phyloP scores from a whole-genome alignment of 2,797 vertebrate genomes.

The Carcharodon carcharias region DNA sequence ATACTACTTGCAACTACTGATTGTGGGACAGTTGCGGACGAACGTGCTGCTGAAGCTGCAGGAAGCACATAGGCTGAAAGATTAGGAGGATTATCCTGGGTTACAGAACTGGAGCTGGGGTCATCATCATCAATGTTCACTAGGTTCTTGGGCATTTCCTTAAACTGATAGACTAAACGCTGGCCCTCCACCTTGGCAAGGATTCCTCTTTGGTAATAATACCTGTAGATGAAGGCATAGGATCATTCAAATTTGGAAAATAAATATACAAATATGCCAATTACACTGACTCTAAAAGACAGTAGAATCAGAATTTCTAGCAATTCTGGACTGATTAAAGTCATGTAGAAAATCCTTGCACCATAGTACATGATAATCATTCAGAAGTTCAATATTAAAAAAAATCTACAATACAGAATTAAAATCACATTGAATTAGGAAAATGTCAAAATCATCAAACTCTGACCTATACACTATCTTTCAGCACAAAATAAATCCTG shows the following conservation, averaged over 20 bases:
- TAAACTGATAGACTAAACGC: slow-evolving; percentile 93
- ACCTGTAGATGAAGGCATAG: slow-evolving; percentile 57
- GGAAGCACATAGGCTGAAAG: background rate
- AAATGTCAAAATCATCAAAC: background rate
- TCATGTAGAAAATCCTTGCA: background rate
- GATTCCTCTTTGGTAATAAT: slow-evolving; percentile 98
- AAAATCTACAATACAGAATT: background rate
- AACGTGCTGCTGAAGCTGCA: background rate
- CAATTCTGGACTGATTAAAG: background rate
- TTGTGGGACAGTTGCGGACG: background rate
- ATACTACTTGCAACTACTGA: slow-evolving; percentile 48
- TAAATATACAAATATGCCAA: background rate
- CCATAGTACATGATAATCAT: background rate
- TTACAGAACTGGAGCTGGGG: slow-evolving; percentile 64
- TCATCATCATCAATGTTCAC: slow-evolving; percentile 82
- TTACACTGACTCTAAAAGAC: background rate
- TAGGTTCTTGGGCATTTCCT: slow-evolving; percentile 90
- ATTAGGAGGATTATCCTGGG: slow-evolving; percentile 48
- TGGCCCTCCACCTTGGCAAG: slow-evolving; percentile 97
- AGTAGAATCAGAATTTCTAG: background rate
- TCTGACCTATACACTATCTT: background rate
- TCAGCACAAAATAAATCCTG: background rate
- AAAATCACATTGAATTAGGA: background rate
- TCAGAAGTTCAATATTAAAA: background rate
- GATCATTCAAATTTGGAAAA: background rate